Base-by-base conservation (phyloP, 2,797 vertebrate species). In the Poecilia wingei region DNA sequence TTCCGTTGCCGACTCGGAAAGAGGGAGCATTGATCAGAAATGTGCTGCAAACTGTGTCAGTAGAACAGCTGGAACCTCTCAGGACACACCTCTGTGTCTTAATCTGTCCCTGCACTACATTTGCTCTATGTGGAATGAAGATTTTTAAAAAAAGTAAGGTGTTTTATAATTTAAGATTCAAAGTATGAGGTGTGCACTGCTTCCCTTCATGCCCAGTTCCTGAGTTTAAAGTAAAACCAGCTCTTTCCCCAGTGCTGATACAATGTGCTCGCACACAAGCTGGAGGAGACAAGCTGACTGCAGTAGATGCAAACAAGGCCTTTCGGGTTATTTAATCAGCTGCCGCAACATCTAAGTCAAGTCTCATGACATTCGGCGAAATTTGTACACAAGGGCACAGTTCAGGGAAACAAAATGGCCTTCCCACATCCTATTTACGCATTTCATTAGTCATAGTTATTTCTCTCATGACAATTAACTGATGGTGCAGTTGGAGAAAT, bases 291-390 rank as follows among this genome's bases (percentile, higher is more conserved):
- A 76, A 66, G 53, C 74, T 71, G 6, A 36, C 79, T 36, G 53
- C 68, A 39, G 55, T n/a, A 68, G 72, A 84, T 3, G 45, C 71
- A 36, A 85, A 77, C 80, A 79, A 61, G 41, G 74, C 72, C 77
- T 85, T 78, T 73, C 84, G 82, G 86, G 75, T 86, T 86, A 90
- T 87, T 89, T 85, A 82, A 85, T 89, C 91, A 92, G 87, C 85
- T 87, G 86, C 84, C 25, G 75, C 74, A 76, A 84, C 41, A 61
- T 90, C 76, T 77, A 84, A 79, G 88, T 92, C 57, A 78, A 77
- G 82, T 82, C 84, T 87, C 79, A 84, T 84, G 84, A 88, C 83
- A 87, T 81, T 59, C 53, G 31, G 78, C 53, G 81, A 79, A 80
- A 82, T 83, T 82, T 74, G 83, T 84, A 80, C 79, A 87, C 86